Evolutionary conservation across 2,888 invertebrate species (phyloP), one percentile per base, ranked within the genome.

Genomic region (Macrophya alboannulata): DNA sequence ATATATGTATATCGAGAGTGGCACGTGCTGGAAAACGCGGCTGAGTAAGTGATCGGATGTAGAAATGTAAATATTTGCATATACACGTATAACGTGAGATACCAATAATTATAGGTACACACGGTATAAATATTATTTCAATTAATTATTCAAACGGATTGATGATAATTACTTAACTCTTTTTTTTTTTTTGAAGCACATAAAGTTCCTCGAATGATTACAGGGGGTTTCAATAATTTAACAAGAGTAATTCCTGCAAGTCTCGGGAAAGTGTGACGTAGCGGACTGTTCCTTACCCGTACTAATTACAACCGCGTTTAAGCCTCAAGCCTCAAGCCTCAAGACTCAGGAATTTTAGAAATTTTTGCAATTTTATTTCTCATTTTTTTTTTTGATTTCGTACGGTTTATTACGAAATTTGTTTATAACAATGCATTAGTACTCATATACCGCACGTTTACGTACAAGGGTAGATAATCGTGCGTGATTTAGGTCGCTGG

Each of bases 91-190:
- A 25, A 21, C 51, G 6, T 17, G 51, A 51, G 17, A 17, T 51
- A 51, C 17, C 5, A n/a, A n/a, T n/a, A n/a, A 9, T 5, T 17
- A 4, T 5, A n/a, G 51, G 51, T n/a, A n/a, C n/a, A n/a, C n/a
- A n/a, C n/a, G n/a, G n/a, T n/a, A n/a, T 8, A 3, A 55, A 51
- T 45, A 10, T 25, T 15, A 25, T 45, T 45, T 25, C 8, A 21
- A 45, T 74, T 45, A 74, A 43, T 74, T 12, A 45, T 74, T 74
- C 31, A 43, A 74, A n/a, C n/a, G 72, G n/a, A 74, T 45, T 43
- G 45, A 74, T 45, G 72, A 45, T 21, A 4, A 74, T 74, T 15
- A 15, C 45, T 43, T 74, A 74, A 74, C 45, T 74, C 45, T 45
- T 74, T 45, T 45, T 15, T 45, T 74, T 45, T 45, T 74, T 45